Conservation (phyloP, 1,140 invertebrate species). For the Diorhabda carinulata region DNA sequence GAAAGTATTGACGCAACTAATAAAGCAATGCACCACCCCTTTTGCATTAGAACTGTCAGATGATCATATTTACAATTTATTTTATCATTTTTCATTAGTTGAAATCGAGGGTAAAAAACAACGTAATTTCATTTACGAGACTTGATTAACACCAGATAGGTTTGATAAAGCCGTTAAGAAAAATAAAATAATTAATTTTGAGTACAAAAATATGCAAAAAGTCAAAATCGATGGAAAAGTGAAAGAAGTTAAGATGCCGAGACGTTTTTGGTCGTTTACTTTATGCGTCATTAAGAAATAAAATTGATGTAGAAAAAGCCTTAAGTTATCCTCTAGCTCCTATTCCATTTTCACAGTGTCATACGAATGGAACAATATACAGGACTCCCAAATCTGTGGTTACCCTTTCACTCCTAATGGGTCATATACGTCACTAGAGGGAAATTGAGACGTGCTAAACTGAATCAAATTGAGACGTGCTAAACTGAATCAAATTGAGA, state of each 20-base stretch:
- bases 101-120: slow-evolving; percentile 19
- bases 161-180: slow-evolving; percentile 19
- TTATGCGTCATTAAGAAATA: slow-evolving; percentile 21
- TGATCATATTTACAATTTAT: slow-evolving; percentile 23
- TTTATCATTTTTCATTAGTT: slow-evolving; percentile 21
- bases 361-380: slow-evolving; percentile 15
- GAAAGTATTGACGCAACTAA: slow-evolving; percentile 6
- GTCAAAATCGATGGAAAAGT: slow-evolving; percentile 20
- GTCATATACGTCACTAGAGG: too few relatives aligned
- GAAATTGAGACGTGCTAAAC: too few relatives aligned
- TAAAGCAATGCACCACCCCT: slow-evolving; percentile 15
- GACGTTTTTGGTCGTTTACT: slow-evolving; percentile 22
- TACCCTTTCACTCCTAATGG: not conserved
- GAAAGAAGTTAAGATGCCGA: slow-evolving; percentile 19
- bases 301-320: slow-evolving; percentile 22
- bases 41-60: slow-evolving; percentile 13
- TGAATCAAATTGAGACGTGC: too few relatives aligned
- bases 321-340: slow-evolving; percentile 21
- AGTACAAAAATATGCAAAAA: slow-evolving; percentile 21
- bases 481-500: too few relatives aligned
- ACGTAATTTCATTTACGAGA: slow-evolving; percentile 19
- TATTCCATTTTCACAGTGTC: slow-evolving; percentile 16
- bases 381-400: slow-evolving; percentile 16
- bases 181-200: slow-evolving; percentile 26
- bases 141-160: slow-evolving; percentile 15